Conservation (phyloP, 2,888 invertebrate genomes). For the Peribatodes rhomboidaria region DNA sequence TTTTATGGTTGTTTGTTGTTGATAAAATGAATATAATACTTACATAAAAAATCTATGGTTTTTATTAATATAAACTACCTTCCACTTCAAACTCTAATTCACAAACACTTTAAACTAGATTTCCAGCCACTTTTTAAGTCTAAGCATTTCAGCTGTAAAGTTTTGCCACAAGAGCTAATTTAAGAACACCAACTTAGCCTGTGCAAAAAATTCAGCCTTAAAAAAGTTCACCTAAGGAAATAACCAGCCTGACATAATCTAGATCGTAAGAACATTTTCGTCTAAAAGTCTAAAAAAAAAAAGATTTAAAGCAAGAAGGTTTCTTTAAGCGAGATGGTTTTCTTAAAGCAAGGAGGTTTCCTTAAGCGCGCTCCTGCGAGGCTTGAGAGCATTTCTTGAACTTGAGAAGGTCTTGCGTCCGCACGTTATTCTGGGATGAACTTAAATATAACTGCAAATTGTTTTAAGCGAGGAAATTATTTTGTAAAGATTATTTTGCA, state of each 20-base stretch:
- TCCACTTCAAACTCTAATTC: no score
- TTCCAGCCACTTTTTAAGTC: neutral
- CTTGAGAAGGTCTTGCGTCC: slow-evolving; percentile 22
- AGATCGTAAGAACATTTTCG: slow-evolving; percentile 45
- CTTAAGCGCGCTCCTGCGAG: slow-evolving; percentile 34
- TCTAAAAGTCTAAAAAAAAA: slow-evolving; percentile 23
- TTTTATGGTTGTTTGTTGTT: neutral
- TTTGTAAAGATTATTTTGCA: neutral
- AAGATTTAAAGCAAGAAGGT: slow-evolving; percentile 41
- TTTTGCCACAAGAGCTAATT: slow-evolving; percentile 25
- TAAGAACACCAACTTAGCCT: slow-evolving; percentile 17
- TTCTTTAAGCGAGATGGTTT: slow-evolving; percentile 39
- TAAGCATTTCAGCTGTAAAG: slow-evolving; percentile 18
- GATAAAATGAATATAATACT: neutral
- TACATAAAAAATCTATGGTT: neutral
- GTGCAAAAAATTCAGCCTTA: slow-evolving; percentile 18
- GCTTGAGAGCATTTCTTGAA: slow-evolving; percentile 24
- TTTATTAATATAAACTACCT: neutral
- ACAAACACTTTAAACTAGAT: neutral
- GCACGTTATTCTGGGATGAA: slow-evolving; percentile 15
- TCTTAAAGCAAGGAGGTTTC: slow-evolving; percentile 42
- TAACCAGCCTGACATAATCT: slow-evolving; percentile 18
- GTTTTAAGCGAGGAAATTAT: neutral
- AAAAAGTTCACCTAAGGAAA: slow-evolving; percentile 24
- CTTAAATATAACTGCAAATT: slow-evolving; percentile 15